These are phyloP conservation scores for Caenorhabditis wallacei DNA, from an alignment of 2,888 invertebrate species.

Conservation along the genomic window DNA sequence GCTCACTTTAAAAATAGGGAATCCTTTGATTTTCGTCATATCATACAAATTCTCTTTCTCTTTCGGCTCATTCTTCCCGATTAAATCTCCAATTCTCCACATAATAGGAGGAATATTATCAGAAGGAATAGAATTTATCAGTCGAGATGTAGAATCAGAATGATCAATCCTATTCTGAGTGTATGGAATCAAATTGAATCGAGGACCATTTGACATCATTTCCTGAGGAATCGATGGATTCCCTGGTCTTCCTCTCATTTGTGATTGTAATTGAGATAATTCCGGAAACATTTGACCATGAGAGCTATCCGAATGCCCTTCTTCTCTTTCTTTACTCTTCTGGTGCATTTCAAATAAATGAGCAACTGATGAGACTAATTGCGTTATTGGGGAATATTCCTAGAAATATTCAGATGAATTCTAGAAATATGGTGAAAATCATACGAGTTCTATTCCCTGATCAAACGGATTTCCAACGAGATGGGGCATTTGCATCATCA, in stretches of 20 bases:
- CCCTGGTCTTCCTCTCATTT: conserved; percentile 15
- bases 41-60: conserved; percentile 56
- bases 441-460: conserved; percentile 42
- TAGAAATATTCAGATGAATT: background rate
- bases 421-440: background rate
- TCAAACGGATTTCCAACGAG: conserved; percentile 58
- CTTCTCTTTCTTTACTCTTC: conserved; percentile 37
- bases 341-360: conserved; percentile 61
- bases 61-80: conserved; percentile 28
- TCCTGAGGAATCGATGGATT: background rate
- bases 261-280: conserved; percentile 12
- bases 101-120: conserved; percentile 51
- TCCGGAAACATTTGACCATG: conserved; percentile 27
- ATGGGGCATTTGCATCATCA: conserved; percentile 26
- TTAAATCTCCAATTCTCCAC: conserved; percentile 61
- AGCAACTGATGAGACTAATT: conserved; percentile 60
- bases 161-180: conserved; percentile 12
- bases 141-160: conserved; percentile 34
- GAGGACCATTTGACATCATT: background rate
- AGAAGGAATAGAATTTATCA: conserved; percentile 53
- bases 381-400: conserved; percentile 64
- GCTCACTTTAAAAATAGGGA: conserved; percentile 55
- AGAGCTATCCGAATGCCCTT: conserved; percentile 6
- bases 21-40: conserved; percentile 56
- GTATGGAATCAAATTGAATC: conserved; percentile 57